Evolutionary conservation across 2,888 invertebrate genomes (phyloP).

Genomic region (Hipparchia semele): DNA sequence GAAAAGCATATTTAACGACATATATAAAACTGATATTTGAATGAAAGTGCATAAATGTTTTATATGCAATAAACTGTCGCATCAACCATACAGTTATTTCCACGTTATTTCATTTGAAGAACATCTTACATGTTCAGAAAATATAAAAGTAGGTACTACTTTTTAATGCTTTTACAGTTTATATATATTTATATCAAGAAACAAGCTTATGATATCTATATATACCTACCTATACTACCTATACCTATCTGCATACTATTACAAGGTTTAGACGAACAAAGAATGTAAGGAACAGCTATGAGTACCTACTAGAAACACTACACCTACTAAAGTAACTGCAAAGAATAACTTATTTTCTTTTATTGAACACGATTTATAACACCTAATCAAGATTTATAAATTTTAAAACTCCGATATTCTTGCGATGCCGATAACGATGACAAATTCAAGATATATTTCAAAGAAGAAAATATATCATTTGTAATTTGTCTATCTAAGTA

Average conservation of each 20-base stretch:
- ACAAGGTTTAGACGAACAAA: too few species aligned
- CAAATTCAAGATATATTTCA: not conserved
- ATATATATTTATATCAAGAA: not conserved
- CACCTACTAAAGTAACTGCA: not conserved
- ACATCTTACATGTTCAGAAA: not conserved
- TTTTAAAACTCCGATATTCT: not conserved
- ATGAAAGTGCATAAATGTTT: constrained; percentile 13
- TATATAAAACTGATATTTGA: not conserved
- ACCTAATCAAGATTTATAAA: not conserved
- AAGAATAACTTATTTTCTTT: not conserved
- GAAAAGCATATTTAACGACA: constrained; percentile 17
- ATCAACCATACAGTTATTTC: constrained; percentile 3
- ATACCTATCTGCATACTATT: too few species aligned
- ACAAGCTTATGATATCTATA: too few species aligned
- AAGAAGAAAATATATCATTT: not conserved
- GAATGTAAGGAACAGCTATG: not conserved
- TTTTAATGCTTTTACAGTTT: not conserved
- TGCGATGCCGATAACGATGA: not conserved
- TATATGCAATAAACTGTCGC: constrained; percentile 14
- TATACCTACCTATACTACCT: too few species aligned
- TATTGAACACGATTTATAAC: not conserved
- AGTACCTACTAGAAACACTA: not conserved
- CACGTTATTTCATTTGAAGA: constrained; percentile 4
- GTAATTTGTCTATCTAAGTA: not conserved
- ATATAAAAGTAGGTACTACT: not conserved